A percentile compares a stretch with the other conserved stretches of the same genome.
These are phyloP conservation scores for Clarias macrocephalus DNA, from an alignment of 2,113 vertebrate species.

Conservation along the genomic window DNA sequence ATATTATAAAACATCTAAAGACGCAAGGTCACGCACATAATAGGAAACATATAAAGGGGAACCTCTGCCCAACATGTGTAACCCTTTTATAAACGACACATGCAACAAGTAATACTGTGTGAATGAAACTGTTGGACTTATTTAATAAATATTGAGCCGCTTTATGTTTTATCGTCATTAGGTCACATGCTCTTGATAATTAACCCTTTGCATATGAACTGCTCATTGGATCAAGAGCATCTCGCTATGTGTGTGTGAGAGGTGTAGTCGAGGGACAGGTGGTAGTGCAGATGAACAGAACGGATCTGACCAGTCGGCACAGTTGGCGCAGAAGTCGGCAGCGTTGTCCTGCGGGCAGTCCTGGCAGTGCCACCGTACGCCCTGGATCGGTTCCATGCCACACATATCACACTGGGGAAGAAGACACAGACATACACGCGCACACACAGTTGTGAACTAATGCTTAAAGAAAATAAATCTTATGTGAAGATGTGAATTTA, in stretches of 20 bases:
- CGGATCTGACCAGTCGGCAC: conserved; percentile 90
- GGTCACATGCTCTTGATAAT: neutral
- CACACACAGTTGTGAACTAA: neutral
- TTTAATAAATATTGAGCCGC: neutral
- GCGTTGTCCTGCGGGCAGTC: conserved; percentile 91
- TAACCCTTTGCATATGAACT: neutral
- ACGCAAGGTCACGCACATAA: neutral
- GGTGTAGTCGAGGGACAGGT: neutral
- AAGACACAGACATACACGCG: neutral
- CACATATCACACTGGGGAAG: conserved; percentile 88
- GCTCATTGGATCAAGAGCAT: neutral
- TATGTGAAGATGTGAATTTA: neutral
- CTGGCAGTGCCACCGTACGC: conserved; percentile 94
- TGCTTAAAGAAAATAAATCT: neutral
- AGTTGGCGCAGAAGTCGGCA: conserved; percentile 94
- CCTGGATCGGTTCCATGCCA: conserved; percentile 91
- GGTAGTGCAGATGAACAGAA: neutral
- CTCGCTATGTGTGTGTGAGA: neutral
- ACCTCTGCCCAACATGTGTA: neutral
- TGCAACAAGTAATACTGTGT: neutral
- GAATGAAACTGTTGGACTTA: neutral
- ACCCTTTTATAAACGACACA: neutral
- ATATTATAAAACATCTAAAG: neutral
- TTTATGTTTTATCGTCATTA: neutral
- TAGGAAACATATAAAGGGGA: neutral